Evolutionary conservation across 1,140 invertebrate genomes (phyloP), one percentile per base, ranked within the genome.

Genomic region (Hypsibius dujardini): DNA sequence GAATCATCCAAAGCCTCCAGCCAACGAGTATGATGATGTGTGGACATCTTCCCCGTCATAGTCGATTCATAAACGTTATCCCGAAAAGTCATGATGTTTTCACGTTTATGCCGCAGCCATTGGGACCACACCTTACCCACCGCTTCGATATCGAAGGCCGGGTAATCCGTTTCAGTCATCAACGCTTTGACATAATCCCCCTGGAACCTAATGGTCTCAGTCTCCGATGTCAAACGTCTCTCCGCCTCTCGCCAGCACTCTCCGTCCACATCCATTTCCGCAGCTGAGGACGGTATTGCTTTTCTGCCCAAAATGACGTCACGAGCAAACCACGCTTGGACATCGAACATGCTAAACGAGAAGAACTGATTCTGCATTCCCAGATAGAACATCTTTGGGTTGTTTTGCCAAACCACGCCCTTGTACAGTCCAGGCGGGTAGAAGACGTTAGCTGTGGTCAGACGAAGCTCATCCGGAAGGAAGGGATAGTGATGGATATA

Each of bases 401-500:
- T 70, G 15, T 47, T 46, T 12, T 60, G n/a, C 73, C 72, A 73
- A 14, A 73, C 7, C 12, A 74, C 47, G 12, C 73, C 73, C 67
- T 73, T 73, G 69, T 73, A 73, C 1, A 73, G 47, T 15, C 62
- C 50, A 1, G 46, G 46, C 42, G 72, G 73, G 60, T 47, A 73
- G 15, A 74, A 59, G 28, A 67, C 46, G 69, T 73, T 73, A 1
- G 40, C 28, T 47, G 1, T 70, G 3, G 28, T 14, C 50, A 71
- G 71, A 12, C 71, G 59, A 7, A 71, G 71, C 7, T 75, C 72
- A 28, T 76, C 74, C n/a, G 73, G 71, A 12, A 80, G 74, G 72
- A 74, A 80, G 2, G 77, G 78, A 42, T 79, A 76, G 73, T 78
- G 75, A 72, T 79, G 79, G 71, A 76, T 76, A 75, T 80, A 80